These are phyloP conservation scores for Silurus meridionalis DNA, from an alignment of 2,113 vertebrate genomes.

Conservation along the genomic window DNA sequence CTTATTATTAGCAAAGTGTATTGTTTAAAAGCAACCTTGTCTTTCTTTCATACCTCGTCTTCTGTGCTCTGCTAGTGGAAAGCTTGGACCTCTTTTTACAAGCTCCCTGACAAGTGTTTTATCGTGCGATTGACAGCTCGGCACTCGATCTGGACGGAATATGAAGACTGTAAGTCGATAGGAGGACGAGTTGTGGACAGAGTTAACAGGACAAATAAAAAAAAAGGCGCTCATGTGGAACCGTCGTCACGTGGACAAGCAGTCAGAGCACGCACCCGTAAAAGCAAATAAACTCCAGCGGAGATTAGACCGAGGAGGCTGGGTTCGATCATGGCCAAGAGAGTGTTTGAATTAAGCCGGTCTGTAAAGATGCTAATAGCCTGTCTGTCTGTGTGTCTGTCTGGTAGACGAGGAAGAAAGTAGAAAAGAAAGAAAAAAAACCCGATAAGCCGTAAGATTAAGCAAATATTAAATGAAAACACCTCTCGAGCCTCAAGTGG, in stretches of 20 bases:
- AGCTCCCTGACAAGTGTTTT: slow-evolving; percentile 66
- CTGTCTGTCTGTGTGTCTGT: neutral
- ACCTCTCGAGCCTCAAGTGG: neutral
- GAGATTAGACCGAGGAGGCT: slow-evolving; percentile 22
- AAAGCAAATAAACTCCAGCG: slow-evolving; percentile 55
- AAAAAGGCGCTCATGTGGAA: slow-evolving; percentile 54
- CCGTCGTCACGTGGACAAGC: slow-evolving; percentile 50
- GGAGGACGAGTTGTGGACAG: slow-evolving; percentile 57
- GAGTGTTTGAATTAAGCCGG: slow-evolving; percentile 13
- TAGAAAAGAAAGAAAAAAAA: neutral
- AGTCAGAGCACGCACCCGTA: slow-evolving; percentile 56
- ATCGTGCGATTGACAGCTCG: slow-evolving; percentile 58
- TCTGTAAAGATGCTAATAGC: neutral
- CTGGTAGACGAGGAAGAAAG: neutral
- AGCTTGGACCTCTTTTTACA: slow-evolving; percentile 34
- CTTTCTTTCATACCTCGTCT: neutral
- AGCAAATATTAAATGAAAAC: slow-evolving; percentile 3
- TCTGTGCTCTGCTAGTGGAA: neutral
- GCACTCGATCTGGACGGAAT: slow-evolving; percentile 57
- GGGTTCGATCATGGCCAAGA: slow-evolving; percentile 34
- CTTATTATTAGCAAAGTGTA: neutral
- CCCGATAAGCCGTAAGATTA: neutral
- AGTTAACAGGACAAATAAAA: slow-evolving; percentile 60
- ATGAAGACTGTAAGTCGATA: slow-evolving; percentile 73
- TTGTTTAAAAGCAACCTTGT: neutral